A percentile compares a stretch with the other conserved stretches of the same genome.
Conservation (phyloP, 1,140 invertebrate genomes). For the Ptiloglossa arizonensis region DNA sequence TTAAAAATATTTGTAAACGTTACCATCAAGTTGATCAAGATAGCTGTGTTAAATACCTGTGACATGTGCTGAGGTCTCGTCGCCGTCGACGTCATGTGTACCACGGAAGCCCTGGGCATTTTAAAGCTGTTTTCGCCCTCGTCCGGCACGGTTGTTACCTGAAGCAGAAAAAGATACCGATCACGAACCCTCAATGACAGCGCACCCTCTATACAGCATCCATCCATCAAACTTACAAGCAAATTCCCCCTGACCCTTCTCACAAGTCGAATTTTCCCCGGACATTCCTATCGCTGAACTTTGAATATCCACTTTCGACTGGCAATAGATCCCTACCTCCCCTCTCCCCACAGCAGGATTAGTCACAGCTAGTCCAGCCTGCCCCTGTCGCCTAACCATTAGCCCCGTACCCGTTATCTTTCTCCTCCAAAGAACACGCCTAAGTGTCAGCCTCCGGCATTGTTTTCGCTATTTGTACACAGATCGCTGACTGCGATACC, state of each 20-base stretch:
- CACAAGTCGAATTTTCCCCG: slow-evolving; percentile 34
- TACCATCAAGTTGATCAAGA: no score
- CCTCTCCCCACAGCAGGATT: not conserved
- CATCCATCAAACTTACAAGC: not conserved
- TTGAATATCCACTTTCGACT: slow-evolving; percentile 24
- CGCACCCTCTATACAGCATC: not conserved
- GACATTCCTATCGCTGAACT: slow-evolving; percentile 21
- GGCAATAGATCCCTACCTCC: not conserved
- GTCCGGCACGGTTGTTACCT: slow-evolving; percentile 80
- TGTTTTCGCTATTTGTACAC: slow-evolving; percentile 25
- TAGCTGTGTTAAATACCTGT: slow-evolving; percentile 75
- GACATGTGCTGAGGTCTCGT: slow-evolving; percentile 80
- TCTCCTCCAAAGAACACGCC: not conserved
- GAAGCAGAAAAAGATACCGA: slow-evolving; percentile 60
- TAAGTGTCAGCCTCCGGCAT: not conserved
- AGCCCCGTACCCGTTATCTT: slow-evolving; percentile 19
- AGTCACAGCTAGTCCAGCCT: not conserved
- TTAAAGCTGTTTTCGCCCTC: slow-evolving; percentile 77
- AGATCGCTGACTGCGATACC: slow-evolving; percentile 3
- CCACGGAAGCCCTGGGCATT: slow-evolving; percentile 79
- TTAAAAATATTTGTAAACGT: no score
- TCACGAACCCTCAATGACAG: not conserved
- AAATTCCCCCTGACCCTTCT: not conserved
- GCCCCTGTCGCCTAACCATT: slow-evolving; percentile 11
- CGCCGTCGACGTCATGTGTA: slow-evolving; percentile 80